Evolutionary conservation across 2,113 vertebrate genomes (phyloP).

Genomic region (Bombycilla garrulus): DNA sequence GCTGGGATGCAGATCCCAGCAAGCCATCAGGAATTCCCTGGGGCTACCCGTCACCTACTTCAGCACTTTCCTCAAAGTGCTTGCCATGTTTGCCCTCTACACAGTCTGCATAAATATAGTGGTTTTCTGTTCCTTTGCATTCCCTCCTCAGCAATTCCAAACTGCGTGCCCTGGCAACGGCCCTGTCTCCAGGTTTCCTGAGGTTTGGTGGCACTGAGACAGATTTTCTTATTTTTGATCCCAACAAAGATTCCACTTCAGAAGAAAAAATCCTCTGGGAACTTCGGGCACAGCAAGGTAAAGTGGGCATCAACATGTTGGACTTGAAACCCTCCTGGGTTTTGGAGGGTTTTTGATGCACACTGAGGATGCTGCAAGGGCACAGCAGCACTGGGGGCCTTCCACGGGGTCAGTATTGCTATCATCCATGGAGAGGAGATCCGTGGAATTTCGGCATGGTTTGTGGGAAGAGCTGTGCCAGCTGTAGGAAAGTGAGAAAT

Average conservation of each 20-base stretch:
- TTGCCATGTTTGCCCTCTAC: neutral
- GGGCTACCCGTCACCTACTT: neutral
- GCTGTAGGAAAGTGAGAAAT: neutral
- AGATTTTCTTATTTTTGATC: conserved; percentile 89
- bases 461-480: neutral
- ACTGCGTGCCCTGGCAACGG: conserved; percentile 78
- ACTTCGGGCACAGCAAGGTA: conserved; percentile 64
- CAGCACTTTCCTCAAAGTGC: rapidly evolving
- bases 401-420: neutral
- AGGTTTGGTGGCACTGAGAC: conserved; percentile 91
- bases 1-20: neutral
- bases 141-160: conserved; percentile 79
- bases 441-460: neutral
- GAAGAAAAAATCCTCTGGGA: conserved; percentile 65
- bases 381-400: rapidly evolving
- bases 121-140: neutral
- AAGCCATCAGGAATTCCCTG: neutral
- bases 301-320: rapidly evolving
- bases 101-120: neutral
- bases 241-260: conserved; percentile 61
- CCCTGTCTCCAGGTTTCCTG: conserved; percentile 84
- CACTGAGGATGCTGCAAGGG: neutral
- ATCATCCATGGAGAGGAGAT: neutral
- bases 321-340: rapidly evolving
- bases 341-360: neutral